phyloP scores from a whole-genome alignment of 2,797 vertebrate genomes.

The Pitangus sulphuratus region DNA sequence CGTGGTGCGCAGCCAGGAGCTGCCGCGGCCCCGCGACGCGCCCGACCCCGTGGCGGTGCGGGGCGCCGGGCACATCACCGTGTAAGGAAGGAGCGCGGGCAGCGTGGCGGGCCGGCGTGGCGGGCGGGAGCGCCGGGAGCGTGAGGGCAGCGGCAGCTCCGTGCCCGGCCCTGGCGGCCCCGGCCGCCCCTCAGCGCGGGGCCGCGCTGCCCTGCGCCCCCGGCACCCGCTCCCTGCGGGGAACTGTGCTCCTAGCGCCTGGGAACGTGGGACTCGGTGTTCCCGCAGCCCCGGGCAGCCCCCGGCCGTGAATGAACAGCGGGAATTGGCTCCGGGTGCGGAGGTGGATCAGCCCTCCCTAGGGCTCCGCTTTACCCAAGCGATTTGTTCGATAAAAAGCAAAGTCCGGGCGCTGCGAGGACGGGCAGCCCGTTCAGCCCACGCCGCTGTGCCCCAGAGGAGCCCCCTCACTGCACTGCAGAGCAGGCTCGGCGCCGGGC shows the following conservation, averaged over 20 bases:
- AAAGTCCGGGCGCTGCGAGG: not conserved
- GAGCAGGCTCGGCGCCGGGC: not conserved
- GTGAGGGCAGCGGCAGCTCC: not conserved
- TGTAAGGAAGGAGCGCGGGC: conserved; percentile 84
- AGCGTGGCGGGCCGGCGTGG: not conserved
- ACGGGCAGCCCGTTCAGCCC: fast-evolving
- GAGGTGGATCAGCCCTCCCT: not conserved
- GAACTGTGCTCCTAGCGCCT: not conserved
- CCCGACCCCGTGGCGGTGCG: conserved; percentile 94
- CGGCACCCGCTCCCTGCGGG: not conserved
- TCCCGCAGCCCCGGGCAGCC: not conserved
- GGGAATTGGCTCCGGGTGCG: not conserved
- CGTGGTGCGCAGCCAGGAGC: conserved; percentile 88
- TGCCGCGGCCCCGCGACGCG: conserved; percentile 87
- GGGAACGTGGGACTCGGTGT: not conserved
- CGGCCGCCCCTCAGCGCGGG: not conserved
- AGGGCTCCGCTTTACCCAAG: not conserved
- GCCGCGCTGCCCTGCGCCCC: not conserved
- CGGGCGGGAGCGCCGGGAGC: not conserved
- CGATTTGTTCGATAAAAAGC: not conserved
- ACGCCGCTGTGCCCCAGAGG: not conserved
- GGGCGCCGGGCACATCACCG: conserved; percentile 96
- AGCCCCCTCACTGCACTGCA: not conserved
- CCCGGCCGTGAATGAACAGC: not conserved
- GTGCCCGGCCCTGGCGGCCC: not conserved